These are phyloP conservation scores for Cerceris ruficornis DNA, from an alignment of 2,888 invertebrate genomes.

Conservation along the genomic window DNA sequence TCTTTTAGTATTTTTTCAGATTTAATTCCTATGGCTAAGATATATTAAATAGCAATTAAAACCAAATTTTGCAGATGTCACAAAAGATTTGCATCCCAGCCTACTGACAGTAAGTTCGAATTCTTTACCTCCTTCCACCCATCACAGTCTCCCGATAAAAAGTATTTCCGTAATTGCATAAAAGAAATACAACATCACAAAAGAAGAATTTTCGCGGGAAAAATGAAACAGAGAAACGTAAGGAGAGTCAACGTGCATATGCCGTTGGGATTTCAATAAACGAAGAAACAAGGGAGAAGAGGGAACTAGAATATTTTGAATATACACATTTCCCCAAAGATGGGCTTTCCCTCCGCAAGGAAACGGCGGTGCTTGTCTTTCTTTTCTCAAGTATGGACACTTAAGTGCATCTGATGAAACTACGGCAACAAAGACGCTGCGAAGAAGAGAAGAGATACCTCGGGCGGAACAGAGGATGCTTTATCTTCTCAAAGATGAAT, in stretches of 20 bases:
- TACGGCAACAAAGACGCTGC: slow-evolving; percentile 26
- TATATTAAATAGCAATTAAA: too few relatives aligned
- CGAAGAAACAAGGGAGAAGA: slow-evolving; percentile 1
- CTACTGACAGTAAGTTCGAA: too few relatives aligned
- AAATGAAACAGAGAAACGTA: not conserved
- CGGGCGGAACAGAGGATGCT: slow-evolving; percentile 21
- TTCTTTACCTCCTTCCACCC: too few relatives aligned
- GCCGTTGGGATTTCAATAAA: slow-evolving; percentile 16
- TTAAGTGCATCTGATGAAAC: slow-evolving; percentile 35
- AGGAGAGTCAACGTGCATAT: not conserved
- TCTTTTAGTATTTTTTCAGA: too few relatives aligned
- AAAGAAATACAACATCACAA: not conserved
- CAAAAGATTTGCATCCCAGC: too few relatives aligned
- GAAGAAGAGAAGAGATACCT: slow-evolving; percentile 21
- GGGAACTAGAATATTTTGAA: slow-evolving; percentile 20
- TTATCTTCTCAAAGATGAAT: slow-evolving; percentile 43
- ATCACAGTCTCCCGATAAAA: too few relatives aligned
- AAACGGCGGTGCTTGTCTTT: slow-evolving; percentile 19
- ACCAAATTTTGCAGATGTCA: too few relatives aligned
- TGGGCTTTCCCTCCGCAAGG: not conserved
- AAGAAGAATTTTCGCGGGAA: not conserved
- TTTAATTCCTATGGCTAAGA: too few relatives aligned
- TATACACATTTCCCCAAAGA: slow-evolving; percentile 14
- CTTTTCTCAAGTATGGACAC: slow-evolving; percentile 18
- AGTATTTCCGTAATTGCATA: too few relatives aligned